These are phyloP conservation scores for Heliconius erato DNA, from an alignment of 2,888 invertebrate species.

Conservation along the genomic window DNA sequence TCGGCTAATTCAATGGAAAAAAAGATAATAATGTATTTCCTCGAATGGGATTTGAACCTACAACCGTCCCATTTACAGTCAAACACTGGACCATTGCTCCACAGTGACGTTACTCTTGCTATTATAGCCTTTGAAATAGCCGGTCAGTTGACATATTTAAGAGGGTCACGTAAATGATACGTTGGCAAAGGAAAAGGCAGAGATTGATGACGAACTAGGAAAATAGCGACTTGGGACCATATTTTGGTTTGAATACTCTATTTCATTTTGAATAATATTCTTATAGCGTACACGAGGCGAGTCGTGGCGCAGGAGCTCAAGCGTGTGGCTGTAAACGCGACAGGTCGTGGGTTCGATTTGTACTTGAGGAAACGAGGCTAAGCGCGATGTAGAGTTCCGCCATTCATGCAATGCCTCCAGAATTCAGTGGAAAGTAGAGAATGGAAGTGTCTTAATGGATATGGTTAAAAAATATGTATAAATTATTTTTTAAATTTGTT, in stretches of 20 bases:
- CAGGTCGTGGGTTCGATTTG: too few species aligned
- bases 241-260: neutral
- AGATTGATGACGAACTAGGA: neutral
- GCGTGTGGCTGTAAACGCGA: too few species aligned
- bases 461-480: too few species aligned
- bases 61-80: neutral
- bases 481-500: too few species aligned
- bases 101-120: neutral
- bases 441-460: too few species aligned
- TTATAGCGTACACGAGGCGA: neutral
- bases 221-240: neutral
- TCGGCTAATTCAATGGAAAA: neutral
- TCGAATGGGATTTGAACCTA: neutral
- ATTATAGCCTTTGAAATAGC: neutral
- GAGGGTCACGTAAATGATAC: constrained; percentile 5
- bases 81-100: neutral
- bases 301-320: too few species aligned
- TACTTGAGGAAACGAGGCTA: too few species aligned
- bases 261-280: neutral
- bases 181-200: neutral
- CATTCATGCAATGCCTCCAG: too few species aligned
- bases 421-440: too few species aligned
- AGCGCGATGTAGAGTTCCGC: too few species aligned
- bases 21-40: neutral
- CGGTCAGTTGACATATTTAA: neutral